phyloP scores from a whole-genome alignment of 2,888 invertebrate species.

The Drosophila siamana region DNA sequence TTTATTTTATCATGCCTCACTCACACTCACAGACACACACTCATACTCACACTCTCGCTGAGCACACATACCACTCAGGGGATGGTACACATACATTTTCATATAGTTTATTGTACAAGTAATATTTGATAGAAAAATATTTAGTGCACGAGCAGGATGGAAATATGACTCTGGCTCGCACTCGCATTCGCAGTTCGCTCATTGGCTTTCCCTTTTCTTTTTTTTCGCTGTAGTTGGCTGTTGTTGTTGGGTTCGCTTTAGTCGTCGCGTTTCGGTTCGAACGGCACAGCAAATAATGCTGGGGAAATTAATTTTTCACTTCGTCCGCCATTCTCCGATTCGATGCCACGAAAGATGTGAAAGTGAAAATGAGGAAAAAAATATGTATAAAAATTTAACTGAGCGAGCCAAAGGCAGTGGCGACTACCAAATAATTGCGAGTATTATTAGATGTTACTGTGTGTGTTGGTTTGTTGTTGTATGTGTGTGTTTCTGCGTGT shows the following conservation, averaged over 20 bases:
- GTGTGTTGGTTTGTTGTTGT: no score
- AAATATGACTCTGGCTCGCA: slow-evolving; percentile 34
- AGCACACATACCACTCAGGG: slow-evolving; percentile 50
- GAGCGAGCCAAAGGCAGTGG: slow-evolving; percentile 37
- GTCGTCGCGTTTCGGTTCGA: slow-evolving; percentile 10
- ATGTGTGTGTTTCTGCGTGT: slow-evolving; percentile 37
- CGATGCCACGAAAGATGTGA: slow-evolving; percentile 47
- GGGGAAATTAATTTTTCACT: slow-evolving; percentile 76
- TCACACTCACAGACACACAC: slow-evolving; percentile 38
- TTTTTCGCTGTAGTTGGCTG: background rate
- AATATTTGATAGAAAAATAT: slow-evolving; percentile 76
- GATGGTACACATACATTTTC: slow-evolving; percentile 57
- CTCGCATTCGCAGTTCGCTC: slow-evolving; percentile 37
- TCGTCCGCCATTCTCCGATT: slow-evolving; percentile 54
- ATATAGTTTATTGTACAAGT: slow-evolving; percentile 70
- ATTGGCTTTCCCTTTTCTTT: slow-evolving; percentile 52
- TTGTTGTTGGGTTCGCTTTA: slow-evolving; percentile 34
- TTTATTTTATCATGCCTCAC: slow-evolving; percentile 75
- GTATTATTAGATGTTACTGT: slow-evolving; percentile 18
- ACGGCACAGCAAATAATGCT: slow-evolving; percentile 34
- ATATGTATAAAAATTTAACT: slow-evolving; percentile 60
- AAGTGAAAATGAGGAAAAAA: slow-evolving; percentile 61
- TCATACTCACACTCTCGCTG: slow-evolving; percentile 37
- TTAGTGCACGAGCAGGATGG: slow-evolving; percentile 68
- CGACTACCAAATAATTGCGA: slow-evolving; percentile 46